Evolutionary conservation across 2,113 vertebrate genomes (phyloP).

Genomic region (Lepus timidus): DNA sequence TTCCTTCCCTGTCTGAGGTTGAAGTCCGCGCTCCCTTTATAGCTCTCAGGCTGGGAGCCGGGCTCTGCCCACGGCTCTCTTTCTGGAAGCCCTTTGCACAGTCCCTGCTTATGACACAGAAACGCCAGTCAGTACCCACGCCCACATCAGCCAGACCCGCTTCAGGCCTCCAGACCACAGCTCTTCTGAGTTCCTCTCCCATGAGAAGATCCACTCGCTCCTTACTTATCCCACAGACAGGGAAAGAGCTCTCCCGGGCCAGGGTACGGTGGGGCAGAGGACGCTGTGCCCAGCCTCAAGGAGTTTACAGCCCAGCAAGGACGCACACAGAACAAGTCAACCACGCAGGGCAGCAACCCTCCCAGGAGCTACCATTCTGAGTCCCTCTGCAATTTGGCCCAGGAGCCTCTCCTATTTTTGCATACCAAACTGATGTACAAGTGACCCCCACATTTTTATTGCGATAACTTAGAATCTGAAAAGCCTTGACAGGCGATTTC

Average conservation of each 20-base stretch:
- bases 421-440: background rate
- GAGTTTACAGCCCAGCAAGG: background rate
- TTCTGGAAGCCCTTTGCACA: background rate
- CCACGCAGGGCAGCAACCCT: background rate
- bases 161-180: background rate
- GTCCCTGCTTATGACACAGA: background rate
- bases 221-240: background rate
- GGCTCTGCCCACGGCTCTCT: background rate
- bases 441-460: background rate
- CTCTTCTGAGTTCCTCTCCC: background rate
- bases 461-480: background rate
- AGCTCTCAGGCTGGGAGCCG: background rate
- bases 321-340: background rate
- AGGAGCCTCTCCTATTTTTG: background rate
- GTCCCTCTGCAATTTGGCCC: background rate
- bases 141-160: too few relatives aligned
- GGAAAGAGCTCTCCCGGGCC: background rate
- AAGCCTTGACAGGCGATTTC: background rate
- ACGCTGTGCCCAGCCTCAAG: background rate
- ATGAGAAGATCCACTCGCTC: background rate
- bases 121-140: background rate
- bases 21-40: background rate
- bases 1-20: conserved; percentile 60
- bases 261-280: background rate
- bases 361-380: background rate